phyloP scores from a whole-genome alignment of 2,888 invertebrate species.

The Rhaphigaster nebulosa region DNA sequence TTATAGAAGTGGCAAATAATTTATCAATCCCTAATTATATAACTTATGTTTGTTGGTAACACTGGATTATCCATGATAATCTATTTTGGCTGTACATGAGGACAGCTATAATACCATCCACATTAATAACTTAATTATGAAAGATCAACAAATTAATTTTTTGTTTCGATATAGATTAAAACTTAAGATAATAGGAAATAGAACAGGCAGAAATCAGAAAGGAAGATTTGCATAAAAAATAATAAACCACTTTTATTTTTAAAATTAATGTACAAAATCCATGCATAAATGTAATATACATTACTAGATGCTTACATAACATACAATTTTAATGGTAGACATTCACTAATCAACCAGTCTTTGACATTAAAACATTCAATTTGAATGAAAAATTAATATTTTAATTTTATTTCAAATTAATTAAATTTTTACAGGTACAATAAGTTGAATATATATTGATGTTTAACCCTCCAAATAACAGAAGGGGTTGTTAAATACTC shows the following conservation, averaged over 20 bases:
- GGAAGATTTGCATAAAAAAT: neutral
- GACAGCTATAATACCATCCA: no score
- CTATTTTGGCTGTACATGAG: no score
- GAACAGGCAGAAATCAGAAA: neutral
- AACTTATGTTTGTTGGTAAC: no score
- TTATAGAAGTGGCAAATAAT: no score
- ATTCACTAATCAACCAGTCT: neutral
- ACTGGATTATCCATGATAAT: no score
- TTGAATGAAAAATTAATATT: neutral
- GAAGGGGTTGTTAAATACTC: no score
- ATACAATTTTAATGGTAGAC: neutral
- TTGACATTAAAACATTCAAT: neutral
- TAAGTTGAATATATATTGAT: neutral
- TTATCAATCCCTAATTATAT: no score
- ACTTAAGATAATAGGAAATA: neutral
- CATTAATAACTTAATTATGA: no score
- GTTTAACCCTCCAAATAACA: no score
- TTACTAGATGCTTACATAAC: neutral
- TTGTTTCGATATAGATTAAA: no score
- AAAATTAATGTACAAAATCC: neutral
- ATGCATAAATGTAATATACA: neutral
- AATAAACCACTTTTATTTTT: neutral
- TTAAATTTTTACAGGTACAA: neutral
- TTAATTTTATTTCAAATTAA: neutral
- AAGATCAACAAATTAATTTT: no score